phyloP scores from a whole-genome alignment of 2,113 vertebrate genomes.

The Chaetodon auriga region DNA sequence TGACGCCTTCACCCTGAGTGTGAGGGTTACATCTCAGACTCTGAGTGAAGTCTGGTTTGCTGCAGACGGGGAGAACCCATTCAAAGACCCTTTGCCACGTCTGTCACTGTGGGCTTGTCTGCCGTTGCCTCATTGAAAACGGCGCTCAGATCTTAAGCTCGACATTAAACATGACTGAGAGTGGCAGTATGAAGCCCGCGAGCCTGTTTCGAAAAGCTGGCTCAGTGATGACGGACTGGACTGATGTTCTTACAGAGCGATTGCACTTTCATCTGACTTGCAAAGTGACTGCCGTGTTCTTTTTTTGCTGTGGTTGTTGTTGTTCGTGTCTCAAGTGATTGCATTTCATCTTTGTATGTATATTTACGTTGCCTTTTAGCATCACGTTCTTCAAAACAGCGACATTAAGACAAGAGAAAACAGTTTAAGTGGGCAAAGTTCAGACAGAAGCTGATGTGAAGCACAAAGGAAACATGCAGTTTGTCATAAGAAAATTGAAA shows the following conservation, averaged over 20 bases:
- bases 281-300: conserved; percentile 29
- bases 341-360: neutral
- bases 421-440: neutral
- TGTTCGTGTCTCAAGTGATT: conserved; percentile 31
- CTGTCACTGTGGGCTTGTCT: conserved; percentile 1
- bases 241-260: conserved; percentile 33
- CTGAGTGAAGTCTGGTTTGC: neutral
- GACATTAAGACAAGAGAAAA: rapidly evolving
- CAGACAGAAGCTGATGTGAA: neutral
- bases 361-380: conserved; percentile 9
- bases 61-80: neutral
- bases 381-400: neutral
- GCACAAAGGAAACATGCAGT: neutral
- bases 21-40: too few relatives aligned
- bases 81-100: neutral
- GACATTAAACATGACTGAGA: conserved; percentile 25
- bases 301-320: neutral
- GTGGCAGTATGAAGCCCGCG: neutral
- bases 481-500: neutral
- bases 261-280: conserved; percentile 27
- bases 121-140: conserved; percentile 23
- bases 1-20: too few relatives aligned
- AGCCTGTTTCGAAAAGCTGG: conserved; percentile 16
- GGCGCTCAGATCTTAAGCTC: conserved; percentile 40
- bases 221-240: conserved; percentile 24